Evolutionary conservation across 2,797 vertebrate genomes (phyloP), one percentile per base, ranked within the genome.

Genomic region (Mus minutoides): DNA sequence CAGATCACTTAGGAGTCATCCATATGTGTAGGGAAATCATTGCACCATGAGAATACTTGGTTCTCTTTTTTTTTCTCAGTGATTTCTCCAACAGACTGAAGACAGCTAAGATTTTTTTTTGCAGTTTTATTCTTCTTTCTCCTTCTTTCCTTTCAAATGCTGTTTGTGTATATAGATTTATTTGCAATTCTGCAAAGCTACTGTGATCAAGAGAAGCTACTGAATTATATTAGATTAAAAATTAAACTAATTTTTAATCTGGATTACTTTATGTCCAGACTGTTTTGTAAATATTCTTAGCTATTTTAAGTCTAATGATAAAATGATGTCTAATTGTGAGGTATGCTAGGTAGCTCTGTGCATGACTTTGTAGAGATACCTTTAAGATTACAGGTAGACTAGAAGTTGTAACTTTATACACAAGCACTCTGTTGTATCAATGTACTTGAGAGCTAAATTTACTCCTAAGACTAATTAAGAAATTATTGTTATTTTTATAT

Each of bases 401-500:
- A 52, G 5, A 69, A 90, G 58, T 14, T 90, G 4, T 67, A 78
- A 46, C 16, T 80, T 79, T 90, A 9, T 3, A 73, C 16, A 49
- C 7, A 88, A n/a, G 26, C 6, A 37, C 24, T 43, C 2, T 37
- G 6, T 7, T 76, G 2, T 82, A n/a, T 69, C 80, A 88, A 92
- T 88, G n/a, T 78, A 24, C 9, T 14, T 31, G 13, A 49, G 14
- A 62, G 8, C 13, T 93, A n/a, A 76, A 64, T 71, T 84, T 79
- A 52, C 21, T 52, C 43, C 34, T 67, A 67, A 52, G 31, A 6
- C 2, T 64, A 89, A 69, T n/a, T 26, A 82, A 17, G 10, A 52
- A 91, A 73, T 76, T 58, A 22, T 56, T 78, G 83, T 90, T 29
- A 78, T 91, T 84, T 92, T 87, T 22, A 34, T 54, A 75, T 67